Conservation (phyloP, 1,140 invertebrate genomes). For the Halesus radiatus region DNA sequence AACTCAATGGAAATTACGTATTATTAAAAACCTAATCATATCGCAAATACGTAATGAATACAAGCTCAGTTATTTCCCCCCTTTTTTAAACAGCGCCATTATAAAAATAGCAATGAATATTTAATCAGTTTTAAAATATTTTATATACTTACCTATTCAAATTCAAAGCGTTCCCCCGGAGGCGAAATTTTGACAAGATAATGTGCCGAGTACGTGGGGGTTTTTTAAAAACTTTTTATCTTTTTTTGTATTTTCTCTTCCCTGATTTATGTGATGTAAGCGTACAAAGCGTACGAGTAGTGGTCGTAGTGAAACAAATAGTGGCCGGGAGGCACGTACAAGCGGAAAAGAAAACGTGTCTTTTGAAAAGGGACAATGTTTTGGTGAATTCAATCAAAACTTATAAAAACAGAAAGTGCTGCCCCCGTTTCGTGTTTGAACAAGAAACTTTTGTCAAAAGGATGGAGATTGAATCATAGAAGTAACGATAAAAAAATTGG, state of each 20-base stretch:
- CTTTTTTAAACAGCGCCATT: too few species aligned
- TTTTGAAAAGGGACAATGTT: neutral
- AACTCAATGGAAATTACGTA: too few species aligned
- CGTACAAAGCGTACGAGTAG: neutral
- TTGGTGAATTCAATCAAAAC: conserved; percentile 10
- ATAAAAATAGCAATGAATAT: too few species aligned
- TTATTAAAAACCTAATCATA: too few species aligned
- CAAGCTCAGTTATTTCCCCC: too few species aligned
- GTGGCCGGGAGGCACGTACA: neutral
- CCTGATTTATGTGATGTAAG: neutral
- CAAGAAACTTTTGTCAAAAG: neutral
- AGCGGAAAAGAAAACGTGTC: neutral
- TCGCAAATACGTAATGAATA: too few species aligned
- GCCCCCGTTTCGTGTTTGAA: neutral
- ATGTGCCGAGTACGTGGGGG: neutral
- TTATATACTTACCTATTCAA: too few species aligned
- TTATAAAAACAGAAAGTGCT: neutral
- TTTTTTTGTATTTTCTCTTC: conserved; percentile 5
- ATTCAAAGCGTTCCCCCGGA: neutral
- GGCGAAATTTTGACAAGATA: conserved; percentile 19
- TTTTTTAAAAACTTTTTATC: conserved; percentile 3
- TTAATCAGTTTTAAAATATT: too few species aligned
- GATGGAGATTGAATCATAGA: too few species aligned
- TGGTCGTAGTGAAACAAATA: conserved; percentile 26
- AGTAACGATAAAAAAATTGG: too few species aligned